phyloP scores from a whole-genome alignment of 2,797 vertebrate genomes.

The Acanthiza pusilla region DNA sequence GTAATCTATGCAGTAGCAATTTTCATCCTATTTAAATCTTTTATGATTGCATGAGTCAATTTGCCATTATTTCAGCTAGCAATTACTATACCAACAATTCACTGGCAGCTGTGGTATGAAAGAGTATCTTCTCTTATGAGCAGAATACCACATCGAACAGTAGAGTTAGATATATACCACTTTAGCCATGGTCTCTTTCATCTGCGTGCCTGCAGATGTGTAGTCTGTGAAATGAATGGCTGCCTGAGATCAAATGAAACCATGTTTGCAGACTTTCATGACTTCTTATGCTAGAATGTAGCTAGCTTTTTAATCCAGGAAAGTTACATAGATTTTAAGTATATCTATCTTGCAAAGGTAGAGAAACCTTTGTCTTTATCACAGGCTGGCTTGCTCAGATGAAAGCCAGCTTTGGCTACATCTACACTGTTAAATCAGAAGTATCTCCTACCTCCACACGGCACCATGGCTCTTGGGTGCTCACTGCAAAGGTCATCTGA shows the following conservation, averaged over 20 bases:
- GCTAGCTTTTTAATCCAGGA: neutral
- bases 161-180: conserved; percentile 42
- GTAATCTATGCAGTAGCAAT: conserved; percentile 50
- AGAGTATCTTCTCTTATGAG: conserved; percentile 47
- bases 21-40: conserved; percentile 69
- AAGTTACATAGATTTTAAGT: neutral
- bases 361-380: neutral
- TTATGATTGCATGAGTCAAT: conserved; percentile 64
- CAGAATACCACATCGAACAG: conserved; percentile 55
- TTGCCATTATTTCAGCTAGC: conserved; percentile 67
- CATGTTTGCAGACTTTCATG: neutral
- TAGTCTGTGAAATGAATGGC: conserved; percentile 30
- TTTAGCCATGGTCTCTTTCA: conserved; percentile 46
- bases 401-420: neutral
- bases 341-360: neutral
- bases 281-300: neutral
- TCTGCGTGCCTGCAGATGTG: conserved; percentile 53
- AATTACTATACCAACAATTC: conserved; percentile 65
- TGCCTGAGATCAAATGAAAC: conserved; percentile 41
- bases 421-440: neutral
- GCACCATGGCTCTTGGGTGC: neutral
- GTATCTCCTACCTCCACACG: neutral
- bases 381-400: neutral
- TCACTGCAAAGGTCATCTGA: neutral
- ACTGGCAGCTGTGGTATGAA: conserved; percentile 64